A percentile compares a stretch with the other conserved stretches of the same genome.
Evolutionary conservation across 2,797 vertebrate species (phyloP).

Genomic region (Phoebastria nigripes): DNA sequence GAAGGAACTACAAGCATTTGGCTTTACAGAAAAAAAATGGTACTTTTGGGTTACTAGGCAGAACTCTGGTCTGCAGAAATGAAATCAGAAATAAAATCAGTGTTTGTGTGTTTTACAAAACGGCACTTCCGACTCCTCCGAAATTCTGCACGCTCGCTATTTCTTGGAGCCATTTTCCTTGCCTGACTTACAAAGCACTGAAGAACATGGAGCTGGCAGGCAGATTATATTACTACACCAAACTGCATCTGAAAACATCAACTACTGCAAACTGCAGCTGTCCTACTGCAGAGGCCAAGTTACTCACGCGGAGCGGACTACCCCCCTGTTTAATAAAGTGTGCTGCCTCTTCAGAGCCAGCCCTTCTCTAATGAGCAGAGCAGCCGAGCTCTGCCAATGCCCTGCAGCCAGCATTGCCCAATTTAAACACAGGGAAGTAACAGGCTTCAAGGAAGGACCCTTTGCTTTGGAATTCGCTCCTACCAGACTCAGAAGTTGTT

Average conservation of each 20-base stretch:
- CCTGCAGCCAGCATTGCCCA: not conserved
- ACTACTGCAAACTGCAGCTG: slow-evolving; percentile 4
- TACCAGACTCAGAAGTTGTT: accelerated
- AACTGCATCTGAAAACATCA: not conserved
- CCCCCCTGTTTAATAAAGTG: not conserved
- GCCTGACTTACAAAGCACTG: not conserved
- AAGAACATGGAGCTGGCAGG: slow-evolving; percentile 38
- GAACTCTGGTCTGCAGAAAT: not conserved
- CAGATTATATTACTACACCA: not conserved
- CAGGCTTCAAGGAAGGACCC: not conserved
- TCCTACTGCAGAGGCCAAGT: not conserved
- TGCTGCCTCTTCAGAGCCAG: not conserved
- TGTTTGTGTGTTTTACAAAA: not conserved
- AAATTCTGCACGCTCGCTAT: accelerated
- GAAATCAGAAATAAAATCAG: not conserved
- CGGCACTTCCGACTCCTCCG: not conserved
- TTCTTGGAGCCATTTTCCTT: slow-evolving; percentile 44
- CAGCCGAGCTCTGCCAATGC: not conserved
- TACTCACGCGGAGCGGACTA: not conserved
- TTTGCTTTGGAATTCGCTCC: not conserved
- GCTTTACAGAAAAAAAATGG: not conserved
- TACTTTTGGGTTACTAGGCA: not conserved
- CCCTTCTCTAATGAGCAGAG: not conserved
- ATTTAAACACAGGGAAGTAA: not conserved
- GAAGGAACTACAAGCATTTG: not conserved